phyloP scores from a whole-genome alignment of 2,888 invertebrate genomes.

The Melanchra persicariae region DNA sequence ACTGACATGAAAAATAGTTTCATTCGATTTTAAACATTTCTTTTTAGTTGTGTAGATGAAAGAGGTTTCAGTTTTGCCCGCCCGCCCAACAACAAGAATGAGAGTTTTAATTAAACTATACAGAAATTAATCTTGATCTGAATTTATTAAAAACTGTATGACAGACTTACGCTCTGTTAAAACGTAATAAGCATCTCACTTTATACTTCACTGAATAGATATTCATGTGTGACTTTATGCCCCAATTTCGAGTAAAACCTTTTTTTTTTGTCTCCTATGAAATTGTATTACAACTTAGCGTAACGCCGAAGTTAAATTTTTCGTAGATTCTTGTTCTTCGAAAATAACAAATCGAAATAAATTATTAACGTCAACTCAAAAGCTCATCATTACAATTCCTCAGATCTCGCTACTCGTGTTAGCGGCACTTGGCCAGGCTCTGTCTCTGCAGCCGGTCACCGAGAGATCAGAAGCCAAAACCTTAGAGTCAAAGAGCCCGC shows the following conservation, averaged over 20 bases:
- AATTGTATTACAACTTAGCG: background rate
- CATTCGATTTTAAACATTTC: background rate
- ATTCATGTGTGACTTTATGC: no score
- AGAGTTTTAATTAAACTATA: background rate
- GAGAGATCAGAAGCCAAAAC: conserved; percentile 50
- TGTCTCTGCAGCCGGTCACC: conserved; percentile 41
- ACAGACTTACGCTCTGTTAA: background rate
- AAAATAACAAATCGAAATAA: background rate
- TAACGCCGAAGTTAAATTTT: background rate
- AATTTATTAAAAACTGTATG: no score
- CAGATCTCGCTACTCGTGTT: conserved; percentile 77
- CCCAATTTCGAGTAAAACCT: background rate
- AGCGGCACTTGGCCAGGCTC: conserved; percentile 72
- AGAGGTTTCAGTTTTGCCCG: conserved; percentile 7
- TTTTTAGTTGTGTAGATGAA: background rate
- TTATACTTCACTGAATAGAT: background rate
- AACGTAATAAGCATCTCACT: background rate
- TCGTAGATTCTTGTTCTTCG: background rate
- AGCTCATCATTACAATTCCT: conserved; percentile 6
- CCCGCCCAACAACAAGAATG: conserved; percentile 8
- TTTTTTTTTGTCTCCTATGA: background rate
- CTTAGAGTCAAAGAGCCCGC: conserved; percentile 26
- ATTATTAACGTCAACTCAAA: background rate
- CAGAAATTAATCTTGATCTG: background rate
- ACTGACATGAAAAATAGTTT: no score